These are phyloP conservation scores for Danaus melanippus DNA, from an alignment of 1,140 invertebrate species.

Conservation along the genomic window DNA sequence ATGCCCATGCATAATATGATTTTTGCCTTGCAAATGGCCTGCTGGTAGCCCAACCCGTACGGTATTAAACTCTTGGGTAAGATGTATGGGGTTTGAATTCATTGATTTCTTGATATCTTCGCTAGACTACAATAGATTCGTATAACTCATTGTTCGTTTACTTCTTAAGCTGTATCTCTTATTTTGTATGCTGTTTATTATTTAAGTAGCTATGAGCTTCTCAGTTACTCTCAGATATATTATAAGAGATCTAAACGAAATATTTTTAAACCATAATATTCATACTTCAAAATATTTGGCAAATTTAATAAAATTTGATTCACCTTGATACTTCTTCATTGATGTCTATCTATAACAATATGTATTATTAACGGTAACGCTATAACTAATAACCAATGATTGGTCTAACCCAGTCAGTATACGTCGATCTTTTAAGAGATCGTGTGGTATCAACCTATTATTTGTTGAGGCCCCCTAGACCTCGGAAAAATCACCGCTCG, in stretches of 20 bases:
- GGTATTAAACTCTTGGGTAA: constrained; percentile 2
- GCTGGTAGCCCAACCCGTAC: constrained; percentile 9
- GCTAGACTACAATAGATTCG: not conserved
- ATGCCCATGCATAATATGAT: constrained; percentile 29
- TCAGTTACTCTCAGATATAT: no score
- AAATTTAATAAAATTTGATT: no score
- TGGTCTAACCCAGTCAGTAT: no score
- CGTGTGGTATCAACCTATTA: constrained; percentile 17
- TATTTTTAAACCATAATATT: no score
- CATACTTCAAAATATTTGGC: no score
- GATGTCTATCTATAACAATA: no score
- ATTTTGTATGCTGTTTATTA: no score
- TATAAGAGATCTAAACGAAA: no score
- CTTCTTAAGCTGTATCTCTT: not conserved
- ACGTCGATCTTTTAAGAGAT: not conserved
- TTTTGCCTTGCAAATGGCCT: constrained; percentile 26
- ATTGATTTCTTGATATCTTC: not conserved
- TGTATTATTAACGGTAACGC: no score
- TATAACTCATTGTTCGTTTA: not conserved
- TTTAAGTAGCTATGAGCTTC: no score
- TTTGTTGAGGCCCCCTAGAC: constrained; percentile 28
- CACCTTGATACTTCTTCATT: no score
- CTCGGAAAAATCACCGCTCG: constrained; percentile 48
- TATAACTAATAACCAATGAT: no score
- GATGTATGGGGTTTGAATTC: constrained; percentile 8